phyloP scores from a whole-genome alignment of 2,888 invertebrate genomes.

The Acanthopleura granulata region DNA sequence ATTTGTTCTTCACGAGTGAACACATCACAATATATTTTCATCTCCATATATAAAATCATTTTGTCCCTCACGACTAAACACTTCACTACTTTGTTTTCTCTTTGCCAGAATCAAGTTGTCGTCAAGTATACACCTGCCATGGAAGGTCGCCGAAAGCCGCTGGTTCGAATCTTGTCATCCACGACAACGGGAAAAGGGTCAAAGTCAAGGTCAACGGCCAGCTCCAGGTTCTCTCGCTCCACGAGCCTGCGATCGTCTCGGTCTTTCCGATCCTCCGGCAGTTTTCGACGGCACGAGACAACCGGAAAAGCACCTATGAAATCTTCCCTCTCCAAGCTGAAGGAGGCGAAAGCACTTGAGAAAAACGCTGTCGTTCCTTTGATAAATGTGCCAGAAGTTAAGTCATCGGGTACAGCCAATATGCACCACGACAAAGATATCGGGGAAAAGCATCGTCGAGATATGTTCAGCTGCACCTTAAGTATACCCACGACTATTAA shows the following conservation, averaged over 20 bases:
- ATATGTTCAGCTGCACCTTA: conserved; percentile 42
- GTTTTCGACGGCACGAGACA: background rate
- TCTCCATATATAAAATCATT: no score
- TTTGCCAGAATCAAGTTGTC: background rate
- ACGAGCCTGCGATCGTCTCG: conserved; percentile 44
- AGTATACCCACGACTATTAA: conserved; percentile 54
- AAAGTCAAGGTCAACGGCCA: conserved; percentile 25
- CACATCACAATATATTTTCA: no score
- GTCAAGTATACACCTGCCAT: conserved; percentile 14
- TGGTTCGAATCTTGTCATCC: background rate
- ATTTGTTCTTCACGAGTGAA: no score
- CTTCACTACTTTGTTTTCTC: background rate
- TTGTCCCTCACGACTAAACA: no score
- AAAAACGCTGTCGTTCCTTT: background rate
- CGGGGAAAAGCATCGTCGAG: conserved; percentile 27
- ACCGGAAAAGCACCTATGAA: background rate
- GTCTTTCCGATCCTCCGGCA: conserved; percentile 12
- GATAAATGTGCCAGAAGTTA: background rate
- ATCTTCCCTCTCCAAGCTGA: background rate
- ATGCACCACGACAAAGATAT: background rate
- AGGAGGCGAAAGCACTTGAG: conserved; percentile 23
- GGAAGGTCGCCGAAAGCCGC: background rate
- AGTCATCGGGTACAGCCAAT: background rate
- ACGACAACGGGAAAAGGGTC: background rate
- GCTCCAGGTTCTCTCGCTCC: conserved; percentile 45